Evolutionary conservation across 2,113 vertebrate species (phyloP).

Genomic region (Ornithorhynchus anatinus): DNA sequence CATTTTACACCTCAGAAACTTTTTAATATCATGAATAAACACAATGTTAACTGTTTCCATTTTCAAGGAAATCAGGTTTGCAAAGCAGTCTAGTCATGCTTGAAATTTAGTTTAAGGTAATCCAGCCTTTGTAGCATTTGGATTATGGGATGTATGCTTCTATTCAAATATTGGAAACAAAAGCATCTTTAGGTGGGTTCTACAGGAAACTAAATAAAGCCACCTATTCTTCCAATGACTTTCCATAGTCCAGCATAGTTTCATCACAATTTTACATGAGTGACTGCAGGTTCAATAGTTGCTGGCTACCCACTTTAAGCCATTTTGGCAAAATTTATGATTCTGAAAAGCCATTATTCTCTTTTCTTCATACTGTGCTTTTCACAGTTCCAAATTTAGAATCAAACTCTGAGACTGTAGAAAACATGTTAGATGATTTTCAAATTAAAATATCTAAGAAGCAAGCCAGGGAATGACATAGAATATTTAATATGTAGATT

Average conservation of each 20-base stretch:
- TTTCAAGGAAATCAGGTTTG: slow-evolving; percentile 15
- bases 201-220: neutral
- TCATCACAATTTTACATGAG: too few relatives aligned
- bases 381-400: neutral
- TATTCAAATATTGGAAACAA: slow-evolving; percentile 24
- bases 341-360: neutral
- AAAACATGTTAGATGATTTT: too few relatives aligned
- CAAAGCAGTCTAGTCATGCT: neutral
- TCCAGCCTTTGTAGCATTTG: slow-evolving; percentile 12
- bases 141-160: neutral
- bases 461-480: too few relatives aligned
- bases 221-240: neutral
- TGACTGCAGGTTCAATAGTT: neutral
- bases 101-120: slow-evolving; percentile 26
- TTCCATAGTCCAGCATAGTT: neutral
- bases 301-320: neutral
- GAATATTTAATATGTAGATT: too few relatives aligned
- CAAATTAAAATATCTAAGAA: too few relatives aligned
- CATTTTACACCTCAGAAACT: slow-evolving; percentile 9
- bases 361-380: neutral
- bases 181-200: neutral
- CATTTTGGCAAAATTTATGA: neutral
- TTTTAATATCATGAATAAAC: slow-evolving; percentile 33
- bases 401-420: neutral
- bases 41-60: slow-evolving; percentile 21